Base-by-base conservation (phyloP, 2,888 invertebrate genomes). In the Eulithis prunata region DNA sequence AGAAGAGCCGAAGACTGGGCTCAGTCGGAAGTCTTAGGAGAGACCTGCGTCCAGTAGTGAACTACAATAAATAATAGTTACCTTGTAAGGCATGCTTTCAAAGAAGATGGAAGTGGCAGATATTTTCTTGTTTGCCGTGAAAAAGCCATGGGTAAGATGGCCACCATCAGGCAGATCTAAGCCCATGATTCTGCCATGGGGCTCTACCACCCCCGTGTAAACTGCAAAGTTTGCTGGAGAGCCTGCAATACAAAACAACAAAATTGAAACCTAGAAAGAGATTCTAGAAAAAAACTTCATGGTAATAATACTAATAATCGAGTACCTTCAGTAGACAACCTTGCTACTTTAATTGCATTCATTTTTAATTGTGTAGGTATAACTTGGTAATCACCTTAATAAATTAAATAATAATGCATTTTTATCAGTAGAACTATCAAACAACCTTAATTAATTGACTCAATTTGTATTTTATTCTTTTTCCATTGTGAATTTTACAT, bases 81-180 rank as follows among this genome's bases (percentile, higher is more conserved):
- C 96, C 91, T 98, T 98, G 87, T 99, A 99, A 0, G 99, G 99
- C 97, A 99, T 97, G 65, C 99, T 98, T 93, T 99, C 99, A 86
- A 99, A 99, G 94, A 98, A 99, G 69, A 99, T 96, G 0, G 99
- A 99, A 0, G 99, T 99, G 7, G 99, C 99, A 0, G 99, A 99
- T 67, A 99, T 97, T 89, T 97, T 97, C 87, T 98, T 98, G 8
- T 94, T 96, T 7, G 96, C 94, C 0, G 99, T 99, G 93, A 97
- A 97, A 89, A 99, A 99, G 36, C 97, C 97, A 77, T 98, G 98
- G 5, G 98, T 98, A 71, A 98, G 95, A 91, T 99, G 99, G 0
- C 99, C 99, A 74, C 99, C 99, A 85, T 99, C 99, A 1, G 99
- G 98, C 66, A 99, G 93, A 89, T 99, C 98, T 60, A 99, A 90